Evolutionary conservation across 2,888 invertebrate species (phyloP), one percentile per base, ranked within the genome.

Genomic region (Agrilus mali): DNA sequence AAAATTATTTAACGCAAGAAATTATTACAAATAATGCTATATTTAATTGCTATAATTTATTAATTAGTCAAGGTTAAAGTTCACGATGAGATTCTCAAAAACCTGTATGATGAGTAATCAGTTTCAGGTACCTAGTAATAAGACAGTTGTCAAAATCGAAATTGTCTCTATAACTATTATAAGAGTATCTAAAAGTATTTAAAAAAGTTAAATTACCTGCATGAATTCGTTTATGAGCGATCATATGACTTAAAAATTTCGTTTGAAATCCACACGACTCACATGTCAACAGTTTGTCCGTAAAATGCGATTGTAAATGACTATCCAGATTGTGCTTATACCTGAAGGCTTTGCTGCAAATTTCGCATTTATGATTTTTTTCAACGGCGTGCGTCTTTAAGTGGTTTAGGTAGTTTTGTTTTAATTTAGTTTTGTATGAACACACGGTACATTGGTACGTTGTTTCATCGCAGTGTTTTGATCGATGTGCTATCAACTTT

Each of bases 211-310:
- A 44, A 41, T 54, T 56, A 65, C 75, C 74, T 51, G 76, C 71
- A 60, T 81, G 81, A 44, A 77, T 75, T 42, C 79, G 65, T 53
- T 75, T 75, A 59, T 81, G 81, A 12, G 76, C 70, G 37, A 77
- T 73, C 56, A 80, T 70, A 58, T 80, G 77, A 51, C 77, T 78
- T 49, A 77, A 69, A 57, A 75, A 78, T 58, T 79, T 79, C 33
- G 80, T 79, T 46, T 74, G 71, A 59, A 80, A 82, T 7, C 77
- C 77, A 62, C 81, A 82, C n/a, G 71, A 68, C 48, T 79, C 78
- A 58, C 81, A 82, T 1, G 72, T 65, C 50, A 74, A 72, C n/a
- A 72, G 73, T 48, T 78, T 71, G 45, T 71, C 71, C 37, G 69
- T 52, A 35, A 68, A 67, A 55, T 78, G 78, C 2, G 68, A 72